These are phyloP conservation scores for Turritopsis dohrnii DNA, from an alignment of 30 jellyfish, hydroid and myxozoan genomes.

Conservation along the genomic window DNA sequence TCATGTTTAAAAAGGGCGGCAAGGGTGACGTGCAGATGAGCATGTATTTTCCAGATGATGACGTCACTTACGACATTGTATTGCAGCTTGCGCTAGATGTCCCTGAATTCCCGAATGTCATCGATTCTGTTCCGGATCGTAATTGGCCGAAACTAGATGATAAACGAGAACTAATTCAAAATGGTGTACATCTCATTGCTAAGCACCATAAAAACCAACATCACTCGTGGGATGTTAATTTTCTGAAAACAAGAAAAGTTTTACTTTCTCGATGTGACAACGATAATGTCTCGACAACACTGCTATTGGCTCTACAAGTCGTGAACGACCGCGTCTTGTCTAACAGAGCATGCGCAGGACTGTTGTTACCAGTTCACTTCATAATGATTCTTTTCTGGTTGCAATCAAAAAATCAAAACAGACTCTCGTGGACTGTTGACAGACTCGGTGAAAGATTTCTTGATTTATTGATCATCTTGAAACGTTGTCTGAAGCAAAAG, in stretches of 20 bases:
- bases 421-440: constrained; percentile 57
- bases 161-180: constrained; percentile 29
- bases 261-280: constrained; percentile 57
- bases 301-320: constrained; percentile 64
- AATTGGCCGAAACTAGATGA: constrained; percentile 64
- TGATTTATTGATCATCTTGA: constrained; percentile 64
- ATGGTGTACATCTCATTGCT: constrained; percentile 79
- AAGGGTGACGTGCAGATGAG: constrained; percentile 39
- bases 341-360: constrained; percentile 35
- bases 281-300: constrained; percentile 49
- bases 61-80: constrained; percentile 39
- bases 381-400: constrained; percentile 84
- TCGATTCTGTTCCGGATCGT: constrained; percentile 32
- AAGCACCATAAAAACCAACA: constrained; percentile 29
- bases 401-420: constrained; percentile 43
- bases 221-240: constrained; percentile 75
- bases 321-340: constrained; percentile 58
- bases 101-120: constrained; percentile 43
- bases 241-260: constrained; percentile 60
- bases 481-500: constrained; percentile 69
- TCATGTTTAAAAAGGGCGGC: constrained; percentile 32
- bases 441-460: constrained; percentile 66
- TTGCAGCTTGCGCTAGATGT: constrained; percentile 57
- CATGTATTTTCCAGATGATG: constrained; percentile 39
- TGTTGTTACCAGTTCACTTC: constrained; percentile 58